phyloP scores from a whole-genome alignment of 2,113 vertebrate species.

The Pithys albifrons region DNA sequence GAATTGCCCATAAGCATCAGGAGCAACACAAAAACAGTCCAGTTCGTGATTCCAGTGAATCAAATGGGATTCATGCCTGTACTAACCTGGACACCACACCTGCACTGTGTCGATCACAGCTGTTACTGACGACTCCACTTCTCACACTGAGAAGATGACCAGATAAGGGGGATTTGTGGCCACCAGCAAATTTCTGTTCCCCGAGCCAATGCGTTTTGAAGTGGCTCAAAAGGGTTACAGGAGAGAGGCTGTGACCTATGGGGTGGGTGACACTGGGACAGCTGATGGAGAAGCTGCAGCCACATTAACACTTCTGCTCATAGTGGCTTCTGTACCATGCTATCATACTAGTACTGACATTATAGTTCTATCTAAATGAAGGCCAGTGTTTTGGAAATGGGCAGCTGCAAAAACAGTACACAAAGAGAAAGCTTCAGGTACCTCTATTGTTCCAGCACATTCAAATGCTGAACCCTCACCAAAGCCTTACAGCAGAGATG shows the following conservation, averaged over 20 bases:
- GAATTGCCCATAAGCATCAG: not conserved
- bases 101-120: not conserved
- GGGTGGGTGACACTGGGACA: not conserved
- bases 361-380: not conserved
- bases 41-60: not conserved
- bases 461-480: not conserved
- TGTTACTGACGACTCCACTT: rapidly evolving
- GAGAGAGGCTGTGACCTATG: not conserved
- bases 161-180: not conserved
- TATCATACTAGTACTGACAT: too few species aligned
- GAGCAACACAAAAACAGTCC: not conserved
- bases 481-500: not conserved
- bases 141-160: not conserved
- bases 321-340: not conserved
- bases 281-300: not conserved
- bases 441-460: not conserved
- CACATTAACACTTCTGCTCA: not conserved
- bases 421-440: not conserved
- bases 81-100: not conserved
- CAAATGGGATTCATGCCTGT: not conserved
- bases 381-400: not conserved
- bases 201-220: not conserved
- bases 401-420: not conserved
- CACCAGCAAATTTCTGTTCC: not conserved
- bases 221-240: not conserved